Evolutionary conservation across 2,797 vertebrate species (phyloP).

Genomic region (Bovichtus variegatus): DNA sequence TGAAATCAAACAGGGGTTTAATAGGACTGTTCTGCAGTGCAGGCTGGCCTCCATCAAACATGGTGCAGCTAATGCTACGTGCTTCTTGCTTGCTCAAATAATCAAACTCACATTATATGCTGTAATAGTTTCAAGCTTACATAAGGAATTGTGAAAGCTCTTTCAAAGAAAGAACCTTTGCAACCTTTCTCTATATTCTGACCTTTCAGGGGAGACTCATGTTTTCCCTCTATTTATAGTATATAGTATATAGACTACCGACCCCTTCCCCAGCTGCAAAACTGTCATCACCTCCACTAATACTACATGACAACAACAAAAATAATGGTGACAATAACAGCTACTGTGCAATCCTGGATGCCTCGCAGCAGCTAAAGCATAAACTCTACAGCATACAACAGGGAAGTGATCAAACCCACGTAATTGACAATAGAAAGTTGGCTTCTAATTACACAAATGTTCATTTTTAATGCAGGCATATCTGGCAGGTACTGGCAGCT

Average conservation of each 20-base stretch:
- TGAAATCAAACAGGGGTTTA: conserved; percentile 67
- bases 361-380: not conserved
- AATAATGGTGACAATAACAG: conserved; percentile 44
- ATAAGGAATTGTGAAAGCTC: conserved; percentile 15
- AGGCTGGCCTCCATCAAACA: not conserved
- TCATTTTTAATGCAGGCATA: not conserved
- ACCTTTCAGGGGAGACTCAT: conserved; percentile 37
- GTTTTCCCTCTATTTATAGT: conserved; percentile 57
- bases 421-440: not conserved
- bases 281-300: conserved; percentile 60
- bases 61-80: conserved; percentile 5
- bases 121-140: conserved; percentile 19
- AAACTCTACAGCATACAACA: not conserved
- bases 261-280: conserved; percentile 27
- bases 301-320: conserved; percentile 49
- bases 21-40: conserved; percentile 49
- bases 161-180: conserved; percentile 19
- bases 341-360: conserved; percentile 10
- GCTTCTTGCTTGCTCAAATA: conserved; percentile 6
- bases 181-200: conserved; percentile 30
- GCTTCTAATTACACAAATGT: conserved; percentile 4
- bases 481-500: conserved; percentile 1
- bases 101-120: conserved; percentile 11
- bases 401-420: conserved; percentile 6
- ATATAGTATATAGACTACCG: too few species aligned